A percentile compares a stretch with the other conserved stretches of the same genome.
phyloP scores from a whole-genome alignment of 2,113 vertebrate genomes.

The Corydoras sp. region DNA sequence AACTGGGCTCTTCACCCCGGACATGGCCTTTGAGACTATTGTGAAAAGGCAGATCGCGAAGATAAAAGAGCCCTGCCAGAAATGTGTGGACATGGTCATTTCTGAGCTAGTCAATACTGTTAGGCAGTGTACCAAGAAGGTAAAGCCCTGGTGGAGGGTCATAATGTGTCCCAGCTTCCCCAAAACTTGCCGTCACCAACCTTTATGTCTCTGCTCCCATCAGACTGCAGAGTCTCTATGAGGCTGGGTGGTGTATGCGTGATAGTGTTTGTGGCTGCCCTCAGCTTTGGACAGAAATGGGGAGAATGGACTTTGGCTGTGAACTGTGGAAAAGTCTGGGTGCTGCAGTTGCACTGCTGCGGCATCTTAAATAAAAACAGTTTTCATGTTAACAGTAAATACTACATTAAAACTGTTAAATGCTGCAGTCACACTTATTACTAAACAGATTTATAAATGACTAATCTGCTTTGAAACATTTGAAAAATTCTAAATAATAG shows the following conservation, averaged over 20 bases:
- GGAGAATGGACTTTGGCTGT: slow-evolving; percentile 50
- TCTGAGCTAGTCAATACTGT: slow-evolving; percentile 99
- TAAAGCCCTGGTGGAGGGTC: slow-evolving; percentile 64
- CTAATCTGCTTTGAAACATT: too few species aligned
- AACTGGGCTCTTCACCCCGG: slow-evolving; percentile 99
- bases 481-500: too few species aligned
- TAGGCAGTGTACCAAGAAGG: slow-evolving; percentile 99
- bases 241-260: slow-evolving; percentile 42
- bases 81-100: slow-evolving; percentile 99
- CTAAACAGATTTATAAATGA: too few species aligned
- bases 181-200: slow-evolving; percentile 53
- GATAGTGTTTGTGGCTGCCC: slow-evolving; percentile 35
- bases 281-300: slow-evolving; percentile 43
- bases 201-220: background rate
- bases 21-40: slow-evolving; percentile 99
- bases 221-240: slow-evolving; percentile 40
- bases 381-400: too few species aligned
- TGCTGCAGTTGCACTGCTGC: slow-evolving; percentile 50
- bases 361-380: slow-evolving; percentile 11
- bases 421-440: too few species aligned
- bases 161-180: slow-evolving; percentile 33
- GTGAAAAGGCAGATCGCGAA: slow-evolving; percentile 99
- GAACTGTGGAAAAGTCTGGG: slow-evolving; percentile 49
- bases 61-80: slow-evolving; percentile 98
- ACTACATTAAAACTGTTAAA: too few species aligned